Percentiles rank a stretch among this genome's conserved stretches.
Conservation (phyloP, 2,113 vertebrate species). For the Gymnocephalus cernua region DNA sequence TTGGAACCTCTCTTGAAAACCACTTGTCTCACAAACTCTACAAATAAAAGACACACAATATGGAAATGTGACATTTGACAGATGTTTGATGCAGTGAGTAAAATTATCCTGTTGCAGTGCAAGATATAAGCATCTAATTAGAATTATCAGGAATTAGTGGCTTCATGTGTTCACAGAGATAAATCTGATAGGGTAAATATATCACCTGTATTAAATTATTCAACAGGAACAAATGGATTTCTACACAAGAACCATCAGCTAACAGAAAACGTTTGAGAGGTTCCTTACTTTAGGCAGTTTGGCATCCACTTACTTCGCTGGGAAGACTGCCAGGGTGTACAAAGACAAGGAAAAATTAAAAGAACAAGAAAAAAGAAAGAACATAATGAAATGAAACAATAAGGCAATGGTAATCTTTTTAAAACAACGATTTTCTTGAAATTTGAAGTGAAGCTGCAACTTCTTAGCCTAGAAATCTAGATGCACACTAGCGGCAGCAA, state of each 20-base stretch:
- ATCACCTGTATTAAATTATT: background rate
- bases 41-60: background rate
- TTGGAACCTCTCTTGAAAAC: background rate
- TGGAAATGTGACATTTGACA: background rate
- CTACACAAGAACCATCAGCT: background rate
- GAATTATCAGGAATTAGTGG: background rate
- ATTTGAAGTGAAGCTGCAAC: background rate
- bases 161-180: background rate
- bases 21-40: background rate
- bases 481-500: no score
- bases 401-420: background rate
- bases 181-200: background rate
- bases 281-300: background rate
- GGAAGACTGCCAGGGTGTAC: constrained; percentile 10
- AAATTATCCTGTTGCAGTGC: no score
- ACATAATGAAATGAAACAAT: background rate
- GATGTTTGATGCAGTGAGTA: background rate
- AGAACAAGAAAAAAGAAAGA: background rate
- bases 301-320: background rate
- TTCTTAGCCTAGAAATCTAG: no score
- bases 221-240: background rate
- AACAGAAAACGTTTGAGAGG: background rate
- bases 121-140: background rate
- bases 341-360: background rate
- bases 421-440: background rate